Evolutionary conservation across 2,888 invertebrate genomes (phyloP).

Genomic region (Sceliomorpha sp.): DNA sequence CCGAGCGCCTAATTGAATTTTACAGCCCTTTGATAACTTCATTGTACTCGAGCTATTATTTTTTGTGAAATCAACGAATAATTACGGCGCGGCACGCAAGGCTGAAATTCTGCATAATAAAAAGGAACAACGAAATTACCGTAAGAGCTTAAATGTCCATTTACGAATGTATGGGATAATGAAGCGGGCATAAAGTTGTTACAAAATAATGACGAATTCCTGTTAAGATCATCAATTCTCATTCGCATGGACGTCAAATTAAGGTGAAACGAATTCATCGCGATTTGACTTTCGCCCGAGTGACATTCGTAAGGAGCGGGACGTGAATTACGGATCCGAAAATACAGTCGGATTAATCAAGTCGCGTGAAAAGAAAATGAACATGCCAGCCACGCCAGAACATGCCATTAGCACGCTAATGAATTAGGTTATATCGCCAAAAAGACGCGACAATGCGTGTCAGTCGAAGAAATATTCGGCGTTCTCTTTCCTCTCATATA

Average conservation of each 20-base stretch:
- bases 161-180: conserved; percentile 5
- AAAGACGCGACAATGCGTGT: too few species aligned
- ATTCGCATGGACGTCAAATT: neutral
- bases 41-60: conserved; percentile 19
- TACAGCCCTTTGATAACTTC: conserved; percentile 47
- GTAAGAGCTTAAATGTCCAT: conserved; percentile 20
- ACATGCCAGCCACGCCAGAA: neutral
- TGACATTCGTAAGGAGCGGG: too few species aligned
- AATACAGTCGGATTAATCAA: too few species aligned
- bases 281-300: too few species aligned
- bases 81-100: conserved; percentile 47
- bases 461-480: too few species aligned
- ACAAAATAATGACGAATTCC: neutral
- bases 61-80: conserved; percentile 37
- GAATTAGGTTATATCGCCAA: too few species aligned
- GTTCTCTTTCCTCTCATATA: neutral
- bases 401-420: neutral
- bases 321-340: too few species aligned
- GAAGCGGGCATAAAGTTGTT: conserved; percentile 3
- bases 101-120: conserved; percentile 44
- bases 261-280: neutral
- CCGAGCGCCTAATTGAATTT: conserved; percentile 44
- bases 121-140: conserved; percentile 42
- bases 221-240: neutral
- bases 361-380: neutral